phyloP scores from a whole-genome alignment of 2,113 vertebrate species.

The Myrmophylax atrothorax region DNA sequence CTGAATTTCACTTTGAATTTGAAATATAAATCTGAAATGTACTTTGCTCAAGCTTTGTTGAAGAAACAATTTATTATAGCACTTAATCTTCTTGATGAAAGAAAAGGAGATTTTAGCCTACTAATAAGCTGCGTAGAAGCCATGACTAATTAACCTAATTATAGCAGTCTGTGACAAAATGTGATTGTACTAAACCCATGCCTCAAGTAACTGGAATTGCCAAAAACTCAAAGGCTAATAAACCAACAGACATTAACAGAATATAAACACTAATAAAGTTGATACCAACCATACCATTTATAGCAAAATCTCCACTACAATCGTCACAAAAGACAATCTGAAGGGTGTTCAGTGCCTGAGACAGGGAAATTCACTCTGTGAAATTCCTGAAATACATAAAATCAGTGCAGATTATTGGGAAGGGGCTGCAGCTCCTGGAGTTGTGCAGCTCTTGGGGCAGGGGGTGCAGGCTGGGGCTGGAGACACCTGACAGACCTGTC shows the following conservation, averaged over 20 bases:
- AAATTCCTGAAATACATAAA: background rate
- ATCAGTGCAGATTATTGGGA: background rate
- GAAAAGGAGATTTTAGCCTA: conserved; percentile 64
- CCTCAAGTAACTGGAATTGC: conserved; percentile 28
- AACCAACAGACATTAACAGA: conserved; percentile 14
- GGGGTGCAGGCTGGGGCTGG: fast-evolving
- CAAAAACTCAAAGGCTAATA: conserved; percentile 44
- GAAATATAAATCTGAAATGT: conserved; percentile 26
- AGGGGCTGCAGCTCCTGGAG: background rate
- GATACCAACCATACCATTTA: conserved; percentile 12
- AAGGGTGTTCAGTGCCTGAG: background rate
- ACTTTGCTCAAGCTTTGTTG: conserved; percentile 53
- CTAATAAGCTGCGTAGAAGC: conserved; percentile 73
- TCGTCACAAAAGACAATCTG: background rate
- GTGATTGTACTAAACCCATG: conserved; percentile 47
- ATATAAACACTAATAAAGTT: conserved; percentile 41
- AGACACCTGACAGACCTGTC: background rate
- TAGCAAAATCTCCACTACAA: background rate
- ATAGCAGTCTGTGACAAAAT: conserved; percentile 66
- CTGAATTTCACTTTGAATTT: conserved; percentile 4
- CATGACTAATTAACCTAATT: conserved; percentile 80
- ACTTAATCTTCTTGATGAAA: conserved; percentile 69
- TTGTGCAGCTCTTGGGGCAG: background rate
- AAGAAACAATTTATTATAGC: conserved; percentile 61
- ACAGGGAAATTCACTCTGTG: background rate